phyloP scores from a whole-genome alignment of 2,113 vertebrate genomes.

The Tychaedon coryphoeus region DNA sequence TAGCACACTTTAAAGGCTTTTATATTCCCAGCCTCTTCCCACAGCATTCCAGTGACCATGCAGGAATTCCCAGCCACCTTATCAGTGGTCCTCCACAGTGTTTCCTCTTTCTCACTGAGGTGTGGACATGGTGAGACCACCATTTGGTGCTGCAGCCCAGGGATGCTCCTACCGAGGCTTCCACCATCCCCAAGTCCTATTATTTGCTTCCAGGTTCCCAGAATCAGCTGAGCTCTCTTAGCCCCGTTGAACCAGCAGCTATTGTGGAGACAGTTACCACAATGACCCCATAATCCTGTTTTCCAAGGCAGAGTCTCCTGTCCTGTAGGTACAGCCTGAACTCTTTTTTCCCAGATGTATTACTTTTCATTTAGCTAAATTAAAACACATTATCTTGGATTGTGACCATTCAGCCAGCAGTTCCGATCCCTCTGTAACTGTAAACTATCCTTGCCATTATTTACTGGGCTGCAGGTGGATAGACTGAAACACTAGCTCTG shows the following conservation, averaged over 20 bases:
- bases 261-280: neutral
- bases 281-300: conserved; percentile 29
- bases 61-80: neutral
- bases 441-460: conserved; percentile 54
- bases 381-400: conserved; percentile 60
- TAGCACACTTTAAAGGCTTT: neutral
- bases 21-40: neutral
- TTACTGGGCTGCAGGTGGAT: conserved; percentile 61
- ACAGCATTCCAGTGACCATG: neutral
- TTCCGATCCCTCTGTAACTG: conserved; percentile 51
- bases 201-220: neutral
- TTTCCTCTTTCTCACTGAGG: neutral
- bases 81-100: neutral
- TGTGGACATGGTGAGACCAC: rapidly evolving
- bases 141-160: neutral
- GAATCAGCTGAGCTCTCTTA: neutral
- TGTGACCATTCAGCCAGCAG: conserved; percentile 32
- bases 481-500: conserved; percentile 42
- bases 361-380: conserved; percentile 62
- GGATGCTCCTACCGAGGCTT: neutral
- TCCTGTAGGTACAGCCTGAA: conserved; percentile 21
- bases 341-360: conserved; percentile 58
- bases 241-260: neutral
- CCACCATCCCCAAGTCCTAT: neutral
- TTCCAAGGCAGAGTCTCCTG: conserved; percentile 19